These are phyloP conservation scores for Odontomachus brunneus DNA, from an alignment of 1,140 invertebrate species.

Conservation along the genomic window DNA sequence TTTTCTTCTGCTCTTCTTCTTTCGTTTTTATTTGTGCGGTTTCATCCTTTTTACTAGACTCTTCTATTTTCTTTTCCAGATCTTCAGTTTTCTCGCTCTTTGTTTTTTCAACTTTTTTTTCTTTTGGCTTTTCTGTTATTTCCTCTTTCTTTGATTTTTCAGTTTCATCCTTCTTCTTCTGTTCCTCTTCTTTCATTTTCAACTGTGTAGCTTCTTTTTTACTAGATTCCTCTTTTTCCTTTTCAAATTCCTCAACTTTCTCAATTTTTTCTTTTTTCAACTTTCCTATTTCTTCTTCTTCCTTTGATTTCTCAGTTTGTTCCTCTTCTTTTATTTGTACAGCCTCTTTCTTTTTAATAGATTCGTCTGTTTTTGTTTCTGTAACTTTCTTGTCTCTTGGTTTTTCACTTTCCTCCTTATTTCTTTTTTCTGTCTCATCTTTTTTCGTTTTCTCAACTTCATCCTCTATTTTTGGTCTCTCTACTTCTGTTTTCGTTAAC, in stretches of 20 bases:
- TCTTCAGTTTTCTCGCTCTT: conserved; percentile 61
- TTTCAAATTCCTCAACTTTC: conserved; percentile 7
- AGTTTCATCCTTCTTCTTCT: conserved; percentile 49
- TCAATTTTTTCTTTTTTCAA: conserved; percentile 19
- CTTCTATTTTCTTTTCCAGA: conserved; percentile 57
- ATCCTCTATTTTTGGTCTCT: conserved; percentile 10
- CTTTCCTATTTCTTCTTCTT: conserved; percentile 46
- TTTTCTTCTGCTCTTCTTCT: conserved; percentile 46
- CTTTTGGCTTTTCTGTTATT: conserved; percentile 53
- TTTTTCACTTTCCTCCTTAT: conserved; percentile 39
- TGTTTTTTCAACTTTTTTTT: conserved; percentile 47
- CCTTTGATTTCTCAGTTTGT: conserved; percentile 35
- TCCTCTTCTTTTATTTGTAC: conserved; percentile 33
- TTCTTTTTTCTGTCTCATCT: conserved; percentile 35
- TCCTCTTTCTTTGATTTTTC: conserved; percentile 44
- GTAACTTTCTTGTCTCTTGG: no score
- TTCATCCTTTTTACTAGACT: conserved; percentile 56
- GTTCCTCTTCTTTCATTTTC: conserved; percentile 53
- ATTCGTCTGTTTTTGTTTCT: no score
- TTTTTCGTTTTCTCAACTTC: conserved; percentile 50
- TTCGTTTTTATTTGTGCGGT: conserved; percentile 34
- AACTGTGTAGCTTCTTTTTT: not conserved
- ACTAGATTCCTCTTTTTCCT: conserved; percentile 6
- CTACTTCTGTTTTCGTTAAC: conserved; percentile 41
- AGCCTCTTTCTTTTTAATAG: conserved; percentile 50